Evolutionary conservation across 2,888 invertebrate genomes (phyloP).

Genomic region (Ryuthela nishihirai): DNA sequence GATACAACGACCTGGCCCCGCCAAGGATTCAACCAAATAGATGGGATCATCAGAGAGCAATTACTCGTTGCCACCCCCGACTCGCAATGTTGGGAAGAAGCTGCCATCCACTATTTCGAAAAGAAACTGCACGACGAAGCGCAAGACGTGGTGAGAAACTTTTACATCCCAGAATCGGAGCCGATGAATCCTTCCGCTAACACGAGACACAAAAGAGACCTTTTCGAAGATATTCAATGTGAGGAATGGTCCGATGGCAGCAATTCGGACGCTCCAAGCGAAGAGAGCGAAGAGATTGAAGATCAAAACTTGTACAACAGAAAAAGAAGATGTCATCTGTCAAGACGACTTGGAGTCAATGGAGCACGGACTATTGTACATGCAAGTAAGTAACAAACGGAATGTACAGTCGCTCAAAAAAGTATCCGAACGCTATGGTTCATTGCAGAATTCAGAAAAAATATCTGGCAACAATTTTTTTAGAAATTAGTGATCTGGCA

Average conservation of each 20-base stretch:
- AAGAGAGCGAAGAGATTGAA: conserved; percentile 20
- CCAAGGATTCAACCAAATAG: conserved; percentile 32
- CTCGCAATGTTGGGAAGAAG: conserved; percentile 4
- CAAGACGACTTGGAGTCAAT: conserved; percentile 16
- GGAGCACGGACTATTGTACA: conserved; percentile 29
- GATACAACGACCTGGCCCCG: conserved; percentile 28
- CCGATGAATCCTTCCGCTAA: conserved; percentile 3
- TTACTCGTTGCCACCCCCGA: background rate
- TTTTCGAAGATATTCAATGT: conserved; percentile 35
- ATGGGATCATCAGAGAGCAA: conserved; percentile 15
- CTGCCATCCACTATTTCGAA: conserved; percentile 14
- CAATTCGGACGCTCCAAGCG: conserved; percentile 13
- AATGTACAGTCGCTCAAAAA: no score
- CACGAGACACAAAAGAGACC: conserved; percentile 7
- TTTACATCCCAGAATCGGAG: conserved; percentile 18
- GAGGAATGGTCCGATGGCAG: conserved; percentile 29
- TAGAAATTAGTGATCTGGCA: no score
- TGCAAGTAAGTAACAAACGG: conserved; percentile 11
- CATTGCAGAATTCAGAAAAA: no score
- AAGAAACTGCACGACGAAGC: conserved; percentile 14
- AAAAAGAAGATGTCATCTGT: conserved; percentile 22
- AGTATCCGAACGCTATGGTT: no score
- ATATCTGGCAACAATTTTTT: no score
- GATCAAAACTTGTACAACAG: conserved; percentile 21
- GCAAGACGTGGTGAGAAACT: conserved; percentile 5